These are phyloP conservation scores for Eristalis pertinax DNA, from an alignment of 2,888 invertebrate species.

Conservation along the genomic window DNA sequence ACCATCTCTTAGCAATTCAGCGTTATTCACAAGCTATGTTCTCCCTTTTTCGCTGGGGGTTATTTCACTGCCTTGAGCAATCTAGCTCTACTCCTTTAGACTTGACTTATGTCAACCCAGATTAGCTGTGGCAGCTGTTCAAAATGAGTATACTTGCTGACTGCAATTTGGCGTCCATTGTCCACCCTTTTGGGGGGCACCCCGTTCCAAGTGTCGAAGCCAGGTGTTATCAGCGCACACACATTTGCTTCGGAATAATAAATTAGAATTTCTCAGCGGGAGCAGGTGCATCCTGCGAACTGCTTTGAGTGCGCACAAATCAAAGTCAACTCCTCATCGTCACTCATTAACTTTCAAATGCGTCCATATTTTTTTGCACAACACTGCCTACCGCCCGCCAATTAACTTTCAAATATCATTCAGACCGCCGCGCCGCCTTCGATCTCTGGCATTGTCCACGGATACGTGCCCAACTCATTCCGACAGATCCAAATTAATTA, in stretches of 20 bases:
- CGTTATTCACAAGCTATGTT: no score
- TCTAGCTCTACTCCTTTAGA: no score
- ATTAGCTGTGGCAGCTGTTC: no score
- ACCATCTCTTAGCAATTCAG: no score
- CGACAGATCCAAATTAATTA: conserved; percentile 40
- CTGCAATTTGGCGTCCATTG: no score
- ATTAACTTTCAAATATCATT: conserved; percentile 53
- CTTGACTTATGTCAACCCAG: no score
- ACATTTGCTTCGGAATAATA: not conserved
- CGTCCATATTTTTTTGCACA: not conserved
- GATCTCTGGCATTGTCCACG: conserved; percentile 52
- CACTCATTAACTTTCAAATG: not conserved
- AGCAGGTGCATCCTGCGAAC: not conserved
- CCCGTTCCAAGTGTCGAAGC: no score
- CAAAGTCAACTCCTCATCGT: not conserved
- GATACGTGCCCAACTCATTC: conserved; percentile 49
- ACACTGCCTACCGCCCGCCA: not conserved
- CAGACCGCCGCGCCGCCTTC: conserved; percentile 37
- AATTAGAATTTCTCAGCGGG: not conserved
- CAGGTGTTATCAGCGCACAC: not conserved
- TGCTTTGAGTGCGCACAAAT: not conserved
- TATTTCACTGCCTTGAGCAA: no score
- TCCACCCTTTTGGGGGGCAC: no score
- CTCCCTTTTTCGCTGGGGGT: no score
- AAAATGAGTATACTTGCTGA: no score